Base-by-base conservation (phyloP, 2,113 vertebrate species). In the Gallinago paraguaiae region DNA sequence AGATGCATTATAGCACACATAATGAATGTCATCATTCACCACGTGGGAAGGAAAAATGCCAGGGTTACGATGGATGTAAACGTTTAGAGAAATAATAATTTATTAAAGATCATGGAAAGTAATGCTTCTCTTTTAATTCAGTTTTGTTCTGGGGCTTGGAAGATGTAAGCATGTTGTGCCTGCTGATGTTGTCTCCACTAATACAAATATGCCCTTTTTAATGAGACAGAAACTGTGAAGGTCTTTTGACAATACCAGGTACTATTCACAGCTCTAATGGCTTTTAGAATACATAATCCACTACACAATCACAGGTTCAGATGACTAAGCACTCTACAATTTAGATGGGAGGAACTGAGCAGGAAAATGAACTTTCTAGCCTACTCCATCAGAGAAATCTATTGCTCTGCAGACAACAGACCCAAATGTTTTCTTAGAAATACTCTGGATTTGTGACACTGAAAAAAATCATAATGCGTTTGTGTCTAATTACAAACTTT, bases 211-310 rank as follows among this genome's bases (percentile, higher is more conserved):
- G 59, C 3, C 20, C 33, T 90, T 85, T 75, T 67, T 41, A 80
- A 48, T 23, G 35, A 81, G 81, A 89, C 16, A 53, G 45, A 82
- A 94, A 83, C 37, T 54, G 60, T 65, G 72, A 81, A 88, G 51
- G 46, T 78, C 46, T 92, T 91, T 67, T 81, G 59, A 86, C 3
- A 22, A 83, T 23, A 83, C 50, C 46, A 83, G 50, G 31, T 81
- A 83, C 86, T 61, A 75, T 45, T 89, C 92, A 92, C n/a, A 95
- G 83, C 41, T 67, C 7, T 13, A 78, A 84, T 37, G 23, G 10
- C 43, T 95, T 93, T 86, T 72, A 96, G 63, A 86, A 92, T 83
- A 91, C 69, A n/a, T 61, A 56, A 94, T 48, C 45, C 69, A 67
- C 84, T n/a, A 53, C 20, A 88, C 80, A 86, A 80, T 86, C 94